These are phyloP conservation scores for Notodonta dromedarius DNA, from an alignment of 2,888 invertebrate genomes.

Conservation along the genomic window DNA sequence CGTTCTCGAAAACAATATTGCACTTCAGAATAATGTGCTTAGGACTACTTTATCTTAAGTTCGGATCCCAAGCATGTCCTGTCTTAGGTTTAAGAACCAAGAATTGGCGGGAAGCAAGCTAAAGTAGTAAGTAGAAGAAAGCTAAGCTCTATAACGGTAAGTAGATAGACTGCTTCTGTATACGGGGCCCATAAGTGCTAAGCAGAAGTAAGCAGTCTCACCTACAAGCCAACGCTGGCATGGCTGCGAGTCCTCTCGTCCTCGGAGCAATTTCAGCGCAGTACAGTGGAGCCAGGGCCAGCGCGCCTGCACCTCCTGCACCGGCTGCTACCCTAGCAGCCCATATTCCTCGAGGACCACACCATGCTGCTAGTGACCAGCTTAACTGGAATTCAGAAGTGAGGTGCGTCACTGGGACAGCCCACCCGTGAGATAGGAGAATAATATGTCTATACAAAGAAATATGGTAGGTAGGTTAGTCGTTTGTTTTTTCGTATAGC, in stretches of 20 bases:
- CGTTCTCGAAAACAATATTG: no score
- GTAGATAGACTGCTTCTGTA: no score
- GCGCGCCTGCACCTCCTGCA: constrained; percentile 73
- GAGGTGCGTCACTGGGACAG: not conserved
- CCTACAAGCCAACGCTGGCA: constrained; percentile 77
- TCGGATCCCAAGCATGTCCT: no score
- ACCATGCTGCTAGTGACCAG: constrained; percentile 77
- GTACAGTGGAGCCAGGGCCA: constrained; percentile 70
- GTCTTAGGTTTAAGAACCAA: no score
- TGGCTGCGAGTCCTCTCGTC: constrained; percentile 69
- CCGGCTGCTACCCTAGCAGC: constrained; percentile 75
- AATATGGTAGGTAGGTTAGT: not conserved
- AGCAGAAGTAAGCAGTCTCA: constrained; percentile 23
- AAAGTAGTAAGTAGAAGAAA: no score
- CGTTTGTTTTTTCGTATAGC: not conserved
- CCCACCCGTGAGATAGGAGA: not conserved
- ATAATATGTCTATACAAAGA: not conserved
- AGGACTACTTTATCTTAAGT: not conserved
- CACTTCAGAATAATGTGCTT: no score
- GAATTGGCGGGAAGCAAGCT: no score
- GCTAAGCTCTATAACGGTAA: no score
- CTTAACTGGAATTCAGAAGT: constrained; percentile 57
- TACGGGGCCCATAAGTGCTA: not conserved
- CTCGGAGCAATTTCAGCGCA: constrained; percentile 77
- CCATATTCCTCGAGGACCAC: constrained; percentile 73